These are phyloP conservation scores for Calypte anna DNA, from an alignment of 2,113 vertebrate species.

Conservation along the genomic window DNA sequence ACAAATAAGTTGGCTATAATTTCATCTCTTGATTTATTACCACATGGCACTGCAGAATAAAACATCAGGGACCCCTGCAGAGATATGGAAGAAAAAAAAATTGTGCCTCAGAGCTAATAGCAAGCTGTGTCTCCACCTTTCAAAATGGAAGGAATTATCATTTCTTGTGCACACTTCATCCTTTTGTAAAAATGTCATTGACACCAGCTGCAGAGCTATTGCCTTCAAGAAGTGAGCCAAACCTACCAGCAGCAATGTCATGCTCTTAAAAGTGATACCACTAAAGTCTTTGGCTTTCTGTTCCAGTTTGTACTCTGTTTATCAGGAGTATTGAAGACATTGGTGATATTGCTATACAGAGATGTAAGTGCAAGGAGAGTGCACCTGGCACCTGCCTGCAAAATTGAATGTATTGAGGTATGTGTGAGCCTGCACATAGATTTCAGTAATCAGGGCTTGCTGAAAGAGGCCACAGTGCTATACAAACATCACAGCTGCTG, in stretches of 20 bases:
- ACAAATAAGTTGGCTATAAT: neutral
- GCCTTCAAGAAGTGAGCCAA: neutral
- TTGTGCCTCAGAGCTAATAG: neutral
- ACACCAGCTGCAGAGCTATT: neutral
- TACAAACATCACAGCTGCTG: fast-evolving
- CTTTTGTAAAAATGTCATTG: neutral
- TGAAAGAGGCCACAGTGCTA: fast-evolving
- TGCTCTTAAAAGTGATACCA: neutral
- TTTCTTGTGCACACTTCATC: neutral
- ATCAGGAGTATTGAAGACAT: neutral
- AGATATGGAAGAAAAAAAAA: neutral
- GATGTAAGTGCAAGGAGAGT: neutral
- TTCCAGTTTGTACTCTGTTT: slow-evolving; percentile 4
- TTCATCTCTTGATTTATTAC: neutral
- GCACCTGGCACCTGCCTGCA: neutral
- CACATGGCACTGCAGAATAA: neutral
- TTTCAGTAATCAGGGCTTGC: neutral
- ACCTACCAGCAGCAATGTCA: neutral
- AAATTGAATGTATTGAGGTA: neutral
- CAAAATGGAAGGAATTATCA: neutral
- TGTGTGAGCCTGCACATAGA: neutral
- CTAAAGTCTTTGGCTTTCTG: slow-evolving; percentile 20
- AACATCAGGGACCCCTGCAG: neutral
- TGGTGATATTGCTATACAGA: slow-evolving; percentile 9
- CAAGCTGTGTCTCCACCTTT: neutral